Evolutionary conservation across 2,113 vertebrate genomes (phyloP), one percentile per base, ranked within the genome.

Genomic region (Urocitellus parryii): DNA sequence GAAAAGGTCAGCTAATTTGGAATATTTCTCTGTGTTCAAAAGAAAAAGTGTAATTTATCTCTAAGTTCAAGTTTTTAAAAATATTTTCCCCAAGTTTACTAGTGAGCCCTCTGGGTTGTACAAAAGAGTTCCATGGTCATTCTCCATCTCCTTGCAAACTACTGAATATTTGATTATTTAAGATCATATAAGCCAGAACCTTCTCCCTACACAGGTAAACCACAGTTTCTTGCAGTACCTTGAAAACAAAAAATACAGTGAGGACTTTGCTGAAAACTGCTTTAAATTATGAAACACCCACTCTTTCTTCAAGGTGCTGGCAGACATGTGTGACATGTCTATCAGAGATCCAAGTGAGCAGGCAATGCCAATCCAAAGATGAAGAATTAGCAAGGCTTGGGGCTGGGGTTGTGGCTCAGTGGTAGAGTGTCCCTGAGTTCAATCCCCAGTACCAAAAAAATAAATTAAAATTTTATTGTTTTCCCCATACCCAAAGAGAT

Each of bases 1-100:
- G 53, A 86, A 91, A 96, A 95, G 53, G n/a, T 93, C 68, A 95
- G 76, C 37, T 93, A 80, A 79, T 96, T 88, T 96, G 20, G 29
- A 95, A 84, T 73, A 87, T 34, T 86, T 84, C 0, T 67, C 76
- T 86, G 79, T 82, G 29, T 74, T 93, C 87, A 76, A 96, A 92
- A 93, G 39, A 74, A 77, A 85, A 17, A 92, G 1, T 85, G 2
- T 76, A 61, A 92, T 20, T 82, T 67, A 87, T 81, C 67, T 88
- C 61, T 58, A 80, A 79, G 18, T 80, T 89, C 51, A 93, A 95
- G 81, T 27, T 93, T 94, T 74, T 73, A 48, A 90, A 90, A 95
- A 81, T 80, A 51, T 84, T 95, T 95, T 61, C 39, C 25, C 94
- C 34, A 81, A 48, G 70, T 90, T 86, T 93, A 96, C 32, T 80